Evolutionary conservation across 2,797 vertebrate genomes (phyloP).

Genomic region (Sciurus vulgaris): DNA sequence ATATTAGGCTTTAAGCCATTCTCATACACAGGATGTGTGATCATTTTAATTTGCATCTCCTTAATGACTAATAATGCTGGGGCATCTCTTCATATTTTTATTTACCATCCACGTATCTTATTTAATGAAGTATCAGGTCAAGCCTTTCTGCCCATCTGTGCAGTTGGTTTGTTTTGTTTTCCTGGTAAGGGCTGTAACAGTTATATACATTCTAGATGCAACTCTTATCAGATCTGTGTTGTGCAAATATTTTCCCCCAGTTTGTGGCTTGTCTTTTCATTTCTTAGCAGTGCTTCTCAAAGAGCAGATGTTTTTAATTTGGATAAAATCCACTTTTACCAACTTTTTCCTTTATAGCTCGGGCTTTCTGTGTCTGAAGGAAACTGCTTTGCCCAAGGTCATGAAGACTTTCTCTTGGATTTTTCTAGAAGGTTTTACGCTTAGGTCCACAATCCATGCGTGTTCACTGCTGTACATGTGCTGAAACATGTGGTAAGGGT

Average conservation of each 20-base stretch:
- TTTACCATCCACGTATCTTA: not conserved
- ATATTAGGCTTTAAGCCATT: not conserved
- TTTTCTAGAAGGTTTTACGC: constrained; percentile 28
- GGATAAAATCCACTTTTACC: constrained; percentile 61
- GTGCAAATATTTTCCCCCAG: constrained; percentile 61
- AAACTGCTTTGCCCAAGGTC: constrained; percentile 24
- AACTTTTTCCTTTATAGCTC: constrained; percentile 29
- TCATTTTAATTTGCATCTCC: constrained; percentile 11
- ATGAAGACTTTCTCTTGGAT: not conserved
- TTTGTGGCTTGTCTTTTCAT: constrained; percentile 60
- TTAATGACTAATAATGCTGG: not conserved
- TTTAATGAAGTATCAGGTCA: not conserved
- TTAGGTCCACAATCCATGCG: not conserved
- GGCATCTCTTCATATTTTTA: not conserved
- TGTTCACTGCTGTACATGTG: not conserved
- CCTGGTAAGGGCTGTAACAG: not conserved
- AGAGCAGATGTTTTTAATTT: constrained; percentile 72
- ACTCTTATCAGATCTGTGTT: constrained; percentile 56
- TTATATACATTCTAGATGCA: not conserved
- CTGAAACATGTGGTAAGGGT: not conserved
- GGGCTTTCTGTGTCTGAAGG: constrained; percentile 2
- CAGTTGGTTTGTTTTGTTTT: not conserved
- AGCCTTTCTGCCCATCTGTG: not conserved
- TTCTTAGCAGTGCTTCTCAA: constrained; percentile 67
- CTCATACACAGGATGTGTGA: not conserved